A percentile compares a stretch with the other conserved stretches of the same genome.
These are phyloP conservation scores for Xiphorhynchus elegans DNA, from an alignment of 2,113 vertebrate species.

Conservation along the genomic window DNA sequence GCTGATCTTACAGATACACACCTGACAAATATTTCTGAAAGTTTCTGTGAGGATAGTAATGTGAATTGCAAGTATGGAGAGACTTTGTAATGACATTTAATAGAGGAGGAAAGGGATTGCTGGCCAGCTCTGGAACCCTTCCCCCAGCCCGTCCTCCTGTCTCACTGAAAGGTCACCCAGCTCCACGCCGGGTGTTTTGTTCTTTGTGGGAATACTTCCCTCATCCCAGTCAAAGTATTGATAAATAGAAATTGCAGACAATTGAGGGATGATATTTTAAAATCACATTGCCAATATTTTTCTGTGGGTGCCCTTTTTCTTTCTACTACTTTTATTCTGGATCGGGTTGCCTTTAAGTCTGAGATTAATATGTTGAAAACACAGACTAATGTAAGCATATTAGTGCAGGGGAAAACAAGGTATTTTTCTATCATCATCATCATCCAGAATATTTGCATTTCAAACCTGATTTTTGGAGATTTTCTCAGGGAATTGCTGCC, in stretches of 20 bases:
- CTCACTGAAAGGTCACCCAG: slow-evolving; percentile 45
- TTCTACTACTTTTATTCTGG: background rate
- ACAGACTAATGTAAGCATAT: slow-evolving; percentile 30
- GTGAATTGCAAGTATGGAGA: background rate
- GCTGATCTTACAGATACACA: background rate
- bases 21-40: background rate
- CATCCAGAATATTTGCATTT: slow-evolving; percentile 8
- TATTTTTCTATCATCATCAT: background rate
- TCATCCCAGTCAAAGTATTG: slow-evolving; percentile 21
- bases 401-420: background rate
- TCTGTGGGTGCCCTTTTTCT: slow-evolving; percentile 54
- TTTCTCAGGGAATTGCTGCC: background rate
- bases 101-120: background rate
- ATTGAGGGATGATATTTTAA: slow-evolving; percentile 65
- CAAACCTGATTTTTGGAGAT: background rate
- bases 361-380: slow-evolving; percentile 48
- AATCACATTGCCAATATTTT: slow-evolving; percentile 64
- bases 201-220: slow-evolving; percentile 41
- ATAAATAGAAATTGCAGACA: slow-evolving; percentile 66
- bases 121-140: slow-evolving; percentile 3
- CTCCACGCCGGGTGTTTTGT: background rate
- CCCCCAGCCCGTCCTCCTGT: slow-evolving; percentile 19
- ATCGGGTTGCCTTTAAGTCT: background rate
- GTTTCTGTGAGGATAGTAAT: background rate
- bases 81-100: slow-evolving; percentile 55